Evolutionary conservation across 2,113 vertebrate species (phyloP).

Genomic region (Natator depressus): DNA sequence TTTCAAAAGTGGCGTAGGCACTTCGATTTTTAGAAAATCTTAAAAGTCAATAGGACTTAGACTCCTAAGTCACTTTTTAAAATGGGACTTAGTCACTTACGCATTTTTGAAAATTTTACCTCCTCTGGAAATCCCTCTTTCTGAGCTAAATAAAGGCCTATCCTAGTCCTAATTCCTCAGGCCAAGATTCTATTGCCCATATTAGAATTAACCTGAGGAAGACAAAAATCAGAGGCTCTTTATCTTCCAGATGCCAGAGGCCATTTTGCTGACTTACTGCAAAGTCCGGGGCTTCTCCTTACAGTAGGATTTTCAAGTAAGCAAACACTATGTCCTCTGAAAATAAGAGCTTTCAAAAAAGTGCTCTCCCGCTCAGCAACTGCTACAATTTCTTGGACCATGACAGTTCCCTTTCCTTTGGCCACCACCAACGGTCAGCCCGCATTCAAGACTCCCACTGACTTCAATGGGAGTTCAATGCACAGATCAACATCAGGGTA

Average conservation of each 20-base stretch:
- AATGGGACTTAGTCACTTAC: background rate
- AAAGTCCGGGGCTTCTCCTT: slow-evolving; percentile 14
- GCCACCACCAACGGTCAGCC: background rate
- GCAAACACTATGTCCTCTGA: background rate
- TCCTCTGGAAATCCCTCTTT: background rate
- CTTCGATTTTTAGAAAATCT: background rate
- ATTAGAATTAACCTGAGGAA: background rate
- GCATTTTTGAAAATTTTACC: background rate
- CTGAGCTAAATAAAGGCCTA: rapidly evolving
- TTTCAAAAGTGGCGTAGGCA: background rate
- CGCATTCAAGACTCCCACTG: background rate
- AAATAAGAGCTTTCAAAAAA: slow-evolving; percentile 67
- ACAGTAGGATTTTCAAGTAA: background rate
- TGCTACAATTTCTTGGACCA: background rate
- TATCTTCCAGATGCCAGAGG: rapidly evolving
- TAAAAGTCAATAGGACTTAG: background rate
- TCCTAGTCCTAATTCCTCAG: background rate
- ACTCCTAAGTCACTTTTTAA: background rate
- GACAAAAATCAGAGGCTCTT: background rate
- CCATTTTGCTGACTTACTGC: background rate
- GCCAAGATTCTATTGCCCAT: background rate
- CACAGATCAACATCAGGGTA: background rate
- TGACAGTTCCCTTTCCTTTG: background rate
- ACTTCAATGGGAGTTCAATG: background rate
- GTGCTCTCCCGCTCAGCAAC: background rate